Evolutionary conservation across 2,113 vertebrate genomes (phyloP).

Genomic region (Bothrops jararaca): DNA sequence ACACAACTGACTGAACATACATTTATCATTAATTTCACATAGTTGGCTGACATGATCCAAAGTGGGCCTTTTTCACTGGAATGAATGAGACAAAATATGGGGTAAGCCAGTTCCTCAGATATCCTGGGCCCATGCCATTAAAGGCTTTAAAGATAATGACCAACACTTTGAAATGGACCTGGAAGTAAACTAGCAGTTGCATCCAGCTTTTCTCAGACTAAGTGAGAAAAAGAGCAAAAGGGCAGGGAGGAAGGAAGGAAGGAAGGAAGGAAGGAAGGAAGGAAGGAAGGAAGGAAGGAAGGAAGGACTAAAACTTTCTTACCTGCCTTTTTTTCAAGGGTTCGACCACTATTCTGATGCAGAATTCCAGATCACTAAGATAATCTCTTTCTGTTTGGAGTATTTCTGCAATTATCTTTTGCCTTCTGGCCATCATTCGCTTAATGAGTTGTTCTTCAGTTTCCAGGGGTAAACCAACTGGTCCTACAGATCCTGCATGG

Average conservation of each 20-base stretch:
- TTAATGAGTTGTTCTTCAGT: conserved; percentile 72
- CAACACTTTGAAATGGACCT: neutral
- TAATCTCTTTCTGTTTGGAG: conserved; percentile 90
- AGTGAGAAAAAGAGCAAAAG: neutral
- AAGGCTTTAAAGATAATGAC: neutral
- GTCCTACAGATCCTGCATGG: conserved; percentile 50
- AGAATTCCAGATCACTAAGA: conserved; percentile 83
- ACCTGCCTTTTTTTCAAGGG: conserved; percentile 87
- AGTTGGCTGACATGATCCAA: neutral
- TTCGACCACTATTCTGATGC: conserved; percentile 85
- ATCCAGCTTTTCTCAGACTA: neutral
- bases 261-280: too few relatives aligned
- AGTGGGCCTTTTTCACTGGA: neutral
- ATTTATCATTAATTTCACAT: neutral
- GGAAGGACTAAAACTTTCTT: neutral
- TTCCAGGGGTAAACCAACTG: conserved; percentile 62
- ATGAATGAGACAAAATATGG: neutral
- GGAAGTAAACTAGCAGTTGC: neutral
- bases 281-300: neutral
- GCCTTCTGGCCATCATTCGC: conserved; percentile 84
- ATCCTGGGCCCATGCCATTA: neutral
- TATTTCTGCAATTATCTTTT: conserved; percentile 87
- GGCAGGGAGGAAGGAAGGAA: too few relatives aligned
- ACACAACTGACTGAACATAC: neutral
- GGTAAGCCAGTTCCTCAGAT: neutral